Base-by-base conservation (phyloP, 2,888 invertebrate genomes). In the Dolichopus griseipennis region DNA sequence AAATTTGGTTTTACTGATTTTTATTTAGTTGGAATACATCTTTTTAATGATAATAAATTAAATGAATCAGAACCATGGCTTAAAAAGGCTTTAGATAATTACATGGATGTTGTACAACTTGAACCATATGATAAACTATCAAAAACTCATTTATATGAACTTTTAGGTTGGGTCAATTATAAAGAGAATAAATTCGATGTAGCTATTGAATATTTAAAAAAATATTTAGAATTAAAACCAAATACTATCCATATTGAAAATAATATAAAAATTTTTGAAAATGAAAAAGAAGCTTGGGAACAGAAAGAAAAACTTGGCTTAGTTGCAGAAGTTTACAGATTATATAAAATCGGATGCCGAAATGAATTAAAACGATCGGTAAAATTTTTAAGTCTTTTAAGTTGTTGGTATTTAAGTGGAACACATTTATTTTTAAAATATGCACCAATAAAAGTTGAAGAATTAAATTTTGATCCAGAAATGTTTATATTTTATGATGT, bases 401-500 rank as follows among this genome's bases (percentile, higher is more conserved):
- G 18, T 15, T 63, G 63, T 63, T 33, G 27, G 22, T 63, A 63
- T 27, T 22, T 18, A 15, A 63, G 15, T 63, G 27, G 27, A 27
- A 63, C 22, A 27, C 4, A 15, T 18, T 15, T 15, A 18, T 63
- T 63, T 27, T 27, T 63, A 63, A 15, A 15, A 12, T 27, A 27
- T 33, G 63, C 7, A 15, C 83, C 84, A 0, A 77, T 79, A 68
- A 84, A 84, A 74, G 75, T 84, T 71, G 87, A 87, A 75, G 80
- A 83, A 61, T 75, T 83, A 1, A 81, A 83, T 71, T 70, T 82
- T 33, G 80, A 84, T 22, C 88, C 88, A 0, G 79, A 78, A 67
- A 81, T 88, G 41, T 79, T 83, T n/a, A 75, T 86, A 61, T 85
- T 83, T 72, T 84, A 87, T 71, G 83, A 86, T 72, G 81, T 88